These are phyloP conservation scores for Drosophila leonis DNA, from an alignment of 2,888 invertebrate species.

Conservation along the genomic window DNA sequence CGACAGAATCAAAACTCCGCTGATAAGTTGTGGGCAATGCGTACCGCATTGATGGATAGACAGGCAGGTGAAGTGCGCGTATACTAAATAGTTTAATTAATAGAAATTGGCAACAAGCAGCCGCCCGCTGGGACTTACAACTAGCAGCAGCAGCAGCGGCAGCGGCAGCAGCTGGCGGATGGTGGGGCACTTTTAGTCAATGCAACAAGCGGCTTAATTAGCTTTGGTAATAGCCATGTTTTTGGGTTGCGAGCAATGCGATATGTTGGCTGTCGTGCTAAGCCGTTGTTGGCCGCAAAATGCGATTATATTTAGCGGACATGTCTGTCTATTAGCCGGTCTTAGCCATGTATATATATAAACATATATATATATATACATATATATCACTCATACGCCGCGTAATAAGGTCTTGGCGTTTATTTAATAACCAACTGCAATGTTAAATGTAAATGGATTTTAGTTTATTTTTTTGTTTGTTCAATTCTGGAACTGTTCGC, in stretches of 20 bases:
- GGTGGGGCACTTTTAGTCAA: constrained; percentile 5
- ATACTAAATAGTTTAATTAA: constrained; percentile 57
- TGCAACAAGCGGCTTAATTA: constrained; percentile 63
- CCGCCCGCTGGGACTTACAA: constrained; percentile 25
- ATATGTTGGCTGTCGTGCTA: constrained; percentile 32
- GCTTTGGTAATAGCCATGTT: constrained; percentile 46
- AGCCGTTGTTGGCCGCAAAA: constrained; percentile 24
- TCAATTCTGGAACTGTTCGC: constrained; percentile 32
- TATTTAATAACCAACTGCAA: constrained; percentile 50
- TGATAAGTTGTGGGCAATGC: constrained; percentile 31
- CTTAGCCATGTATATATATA: constrained; percentile 38
- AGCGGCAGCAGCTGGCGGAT: background rate
- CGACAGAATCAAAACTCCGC: constrained; percentile 11
- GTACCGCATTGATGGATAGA: constrained; percentile 37
- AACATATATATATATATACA: constrained; percentile 18
- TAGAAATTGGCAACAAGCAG: constrained; percentile 48
- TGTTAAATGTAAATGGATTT: constrained; percentile 40
- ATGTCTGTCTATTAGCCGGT: constrained; percentile 15
- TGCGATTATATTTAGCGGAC: constrained; percentile 47
- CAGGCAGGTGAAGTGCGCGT: constrained; percentile 29
- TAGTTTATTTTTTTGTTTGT: constrained; percentile 6
- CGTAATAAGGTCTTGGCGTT: constrained; percentile 41
- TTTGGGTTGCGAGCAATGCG: constrained; percentile 22
- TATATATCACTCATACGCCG: constrained; percentile 49
- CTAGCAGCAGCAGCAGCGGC: background rate